Evolutionary conservation across 2,797 vertebrate species (phyloP).

Genomic region (Salarias fasciatus): DNA sequence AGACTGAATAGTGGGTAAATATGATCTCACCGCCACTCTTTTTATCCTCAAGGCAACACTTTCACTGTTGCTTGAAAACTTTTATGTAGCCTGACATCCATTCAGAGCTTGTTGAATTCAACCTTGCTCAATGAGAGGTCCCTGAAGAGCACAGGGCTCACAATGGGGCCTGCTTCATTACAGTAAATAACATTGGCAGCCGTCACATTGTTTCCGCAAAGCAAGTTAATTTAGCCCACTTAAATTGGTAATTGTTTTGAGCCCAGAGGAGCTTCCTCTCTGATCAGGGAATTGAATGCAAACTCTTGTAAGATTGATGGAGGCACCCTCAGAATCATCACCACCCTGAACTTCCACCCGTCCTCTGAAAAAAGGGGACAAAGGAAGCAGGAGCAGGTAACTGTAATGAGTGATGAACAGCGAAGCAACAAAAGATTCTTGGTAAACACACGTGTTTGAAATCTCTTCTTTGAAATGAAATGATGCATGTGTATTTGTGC

Average conservation of each 20-base stretch:
- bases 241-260: conserved; percentile 73
- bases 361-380: too few species aligned
- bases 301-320: conserved; percentile 28
- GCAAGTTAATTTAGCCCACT: conserved; percentile 70
- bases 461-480: conserved; percentile 13
- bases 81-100: conserved; percentile 80
- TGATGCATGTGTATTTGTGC: conserved; percentile 13
- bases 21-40: conserved; percentile 80
- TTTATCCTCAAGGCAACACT: conserved; percentile 79
- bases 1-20: conserved; percentile 82
- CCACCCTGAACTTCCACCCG: not conserved
- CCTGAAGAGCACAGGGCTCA: conserved; percentile 66
- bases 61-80: conserved; percentile 75
- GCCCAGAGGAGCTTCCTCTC: conserved; percentile 62
- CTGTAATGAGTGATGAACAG: conserved; percentile 30
- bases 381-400: not conserved
- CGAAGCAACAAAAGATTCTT: conserved; percentile 19
- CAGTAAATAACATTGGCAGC: conserved; percentile 78
- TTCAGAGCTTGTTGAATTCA: conserved; percentile 77
- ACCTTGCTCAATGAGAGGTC: conserved; percentile 69
- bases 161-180: conserved; percentile 77
- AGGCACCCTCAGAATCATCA: not conserved
- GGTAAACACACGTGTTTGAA: conserved; percentile 14
- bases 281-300: conserved; percentile 49
- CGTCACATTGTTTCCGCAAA: conserved; percentile 71